Evolutionary conservation across 2,888 invertebrate genomes (phyloP), one percentile per base, ranked within the genome.

Genomic region (Ceraclea dissimilis): DNA sequence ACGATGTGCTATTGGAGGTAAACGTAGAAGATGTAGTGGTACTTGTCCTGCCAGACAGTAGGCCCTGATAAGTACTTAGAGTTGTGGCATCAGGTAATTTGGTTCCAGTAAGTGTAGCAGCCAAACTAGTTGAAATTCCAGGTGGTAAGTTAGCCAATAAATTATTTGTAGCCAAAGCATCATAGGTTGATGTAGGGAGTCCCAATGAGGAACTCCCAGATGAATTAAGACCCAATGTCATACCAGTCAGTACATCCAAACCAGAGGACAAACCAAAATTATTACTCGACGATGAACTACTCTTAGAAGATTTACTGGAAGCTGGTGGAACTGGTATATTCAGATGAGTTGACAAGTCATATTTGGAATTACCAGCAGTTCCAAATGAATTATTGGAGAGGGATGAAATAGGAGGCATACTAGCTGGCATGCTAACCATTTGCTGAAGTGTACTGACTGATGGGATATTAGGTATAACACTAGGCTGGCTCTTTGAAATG

Each of bases 241-340:
- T 78, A 59, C 77, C 76, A 2, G 78, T 77, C 53, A 78, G 66
- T 75, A 78, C 77, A 63, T 78, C 78, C 57, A 78, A 66, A 2
- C 77, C 77, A 11, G 75, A 71, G 2, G 76, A 76, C 17, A 61
- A 26, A 5, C 59, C 57, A 10, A 58, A 49, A 39, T 50, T 56
- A 43, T 39, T 52, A 6, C 48, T 13, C 2, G 51, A 18, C 64
- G 75, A 76, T 10, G 69, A 72, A 1, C 75, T 75, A 2, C 80
- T 78, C 62, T 80, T 81, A 1, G 81, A 80, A 5, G 81, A 76
- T 61, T 82, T 78, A 34, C 81, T 78, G 8, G 82, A 80, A 49
- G 79, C 75, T 1, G 81, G 76, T 52, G 82, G 70, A 34, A 82
- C 79, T 2, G 83, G 83, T 62, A 82, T 82, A 55, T 82, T 77